Evolutionary conservation across 2,888 invertebrate genomes (phyloP), one percentile per base, ranked within the genome.

Genomic region (Drosophila infuscata): DNA sequence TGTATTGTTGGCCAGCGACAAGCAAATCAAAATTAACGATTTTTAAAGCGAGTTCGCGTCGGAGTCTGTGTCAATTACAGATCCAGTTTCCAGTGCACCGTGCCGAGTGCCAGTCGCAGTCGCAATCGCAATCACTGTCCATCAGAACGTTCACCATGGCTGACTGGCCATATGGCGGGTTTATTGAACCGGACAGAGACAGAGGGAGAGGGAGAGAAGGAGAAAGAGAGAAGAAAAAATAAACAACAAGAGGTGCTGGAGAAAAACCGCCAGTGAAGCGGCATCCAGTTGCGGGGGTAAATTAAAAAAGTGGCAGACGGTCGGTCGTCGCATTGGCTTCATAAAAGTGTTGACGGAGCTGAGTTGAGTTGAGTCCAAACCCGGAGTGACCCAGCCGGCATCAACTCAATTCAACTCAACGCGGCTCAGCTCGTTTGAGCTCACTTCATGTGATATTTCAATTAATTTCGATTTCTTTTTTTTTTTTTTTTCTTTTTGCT

Each of bases 251-350:
- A n/a, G 15, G 54, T 43, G 57, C 46, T 43, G 52, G 67, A 78
- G 70, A 78, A 74, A 74, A 71, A 71, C 65, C 56, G 49, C 33
- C 69, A 68, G 54, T 69, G 63, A 63, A 69, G 71, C 75, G 68
- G 65, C 68, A 69, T 54, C 59, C 66, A 71, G 74, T 70, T 70
- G 72, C 54, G 53, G 70, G 56, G 74, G 78, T 87, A 83, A 84
- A 84, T 84, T 87, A 87, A 87, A 84, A 84, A 84, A 83, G 84
- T 80, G 83, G 80, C 83, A 71, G 72, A 52, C 79, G 38, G 63
- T 65, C 53, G 41, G 20, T 57, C 57, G 20, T 32, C 30, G 60
- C 68, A 84, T 65, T 76, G 82, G 74, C 80, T 62, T 87, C 80
- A 87, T 84, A 87, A 87, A 84, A 83, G 43, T 74, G 68, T 60